phyloP scores from a whole-genome alignment of 2,797 vertebrate genomes.

The Pangasius macronema region DNA sequence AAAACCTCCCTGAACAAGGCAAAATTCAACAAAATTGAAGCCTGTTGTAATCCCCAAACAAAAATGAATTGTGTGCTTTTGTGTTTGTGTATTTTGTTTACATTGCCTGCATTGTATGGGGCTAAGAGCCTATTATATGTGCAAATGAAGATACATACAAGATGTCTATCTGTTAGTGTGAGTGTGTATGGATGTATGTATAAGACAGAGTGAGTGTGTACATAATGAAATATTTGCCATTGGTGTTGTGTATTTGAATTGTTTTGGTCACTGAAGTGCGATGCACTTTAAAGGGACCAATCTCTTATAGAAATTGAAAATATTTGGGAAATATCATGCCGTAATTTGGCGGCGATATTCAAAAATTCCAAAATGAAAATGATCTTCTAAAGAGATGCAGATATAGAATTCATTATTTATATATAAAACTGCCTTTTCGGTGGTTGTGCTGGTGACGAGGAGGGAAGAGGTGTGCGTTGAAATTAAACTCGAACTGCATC shows the following conservation, averaged over 20 bases:
- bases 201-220: neutral
- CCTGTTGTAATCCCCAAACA: neutral
- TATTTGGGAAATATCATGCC: constrained; percentile 2
- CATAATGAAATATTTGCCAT: neutral
- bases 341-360: neutral
- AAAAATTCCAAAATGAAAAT: neutral
- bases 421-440: neutral
- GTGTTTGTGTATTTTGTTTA: neutral
- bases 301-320: neutral
- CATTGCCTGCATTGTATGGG: neutral
- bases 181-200: neutral
- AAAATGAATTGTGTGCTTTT: neutral
- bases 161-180: neutral
- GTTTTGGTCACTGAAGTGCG: constrained; percentile 10
- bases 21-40: neutral
- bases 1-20: neutral
- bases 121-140: neutral
- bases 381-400: neutral
- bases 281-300: neutral
- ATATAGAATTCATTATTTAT: neutral
- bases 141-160: neutral
- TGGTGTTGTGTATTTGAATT: neutral
- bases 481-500: neutral
- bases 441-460: neutral
- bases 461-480: neutral